Conservation (phyloP, 1,140 invertebrate species). For the Leptinotarsa undecemlineata region DNA sequence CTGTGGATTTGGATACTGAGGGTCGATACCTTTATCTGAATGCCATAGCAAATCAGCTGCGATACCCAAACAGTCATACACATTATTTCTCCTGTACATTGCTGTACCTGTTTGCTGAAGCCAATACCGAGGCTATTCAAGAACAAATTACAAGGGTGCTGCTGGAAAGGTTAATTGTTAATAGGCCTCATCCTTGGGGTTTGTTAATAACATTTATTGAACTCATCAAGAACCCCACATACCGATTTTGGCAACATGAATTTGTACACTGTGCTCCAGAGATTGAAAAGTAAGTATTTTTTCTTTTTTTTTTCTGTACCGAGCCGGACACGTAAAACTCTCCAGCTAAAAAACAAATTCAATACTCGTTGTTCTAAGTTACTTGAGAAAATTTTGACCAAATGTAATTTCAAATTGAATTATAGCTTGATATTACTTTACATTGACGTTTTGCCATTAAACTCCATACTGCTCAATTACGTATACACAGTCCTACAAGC, state of each 20-base stretch:
- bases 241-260: constrained; percentile 99
- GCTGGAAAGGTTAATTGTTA: constrained; percentile 95
- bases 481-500: background rate
- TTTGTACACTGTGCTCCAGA: constrained; percentile 99
- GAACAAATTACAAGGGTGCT: constrained; percentile 91
- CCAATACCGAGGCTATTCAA: constrained; percentile 93
- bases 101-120: constrained; percentile 96
- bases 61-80: constrained; percentile 99
- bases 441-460: no score
- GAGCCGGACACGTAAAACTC: background rate
- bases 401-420: no score
- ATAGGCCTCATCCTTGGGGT: constrained; percentile 99
- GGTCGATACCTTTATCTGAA: constrained; percentile 96
- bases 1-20: constrained; percentile 96
- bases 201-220: constrained; percentile 98
- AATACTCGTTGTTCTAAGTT: no score
- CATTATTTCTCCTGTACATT: constrained; percentile 99
- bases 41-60: constrained; percentile 96
- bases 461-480: no score
- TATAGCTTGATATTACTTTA: no score
- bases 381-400: no score
- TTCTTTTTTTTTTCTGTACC: constrained; percentile 11
- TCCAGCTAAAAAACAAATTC: no score
- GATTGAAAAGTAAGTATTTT: constrained; percentile 87
- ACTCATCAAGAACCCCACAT: constrained; percentile 97